Conservation (phyloP, 2,113 vertebrate species). For the Peromyscus polionotus region DNA sequence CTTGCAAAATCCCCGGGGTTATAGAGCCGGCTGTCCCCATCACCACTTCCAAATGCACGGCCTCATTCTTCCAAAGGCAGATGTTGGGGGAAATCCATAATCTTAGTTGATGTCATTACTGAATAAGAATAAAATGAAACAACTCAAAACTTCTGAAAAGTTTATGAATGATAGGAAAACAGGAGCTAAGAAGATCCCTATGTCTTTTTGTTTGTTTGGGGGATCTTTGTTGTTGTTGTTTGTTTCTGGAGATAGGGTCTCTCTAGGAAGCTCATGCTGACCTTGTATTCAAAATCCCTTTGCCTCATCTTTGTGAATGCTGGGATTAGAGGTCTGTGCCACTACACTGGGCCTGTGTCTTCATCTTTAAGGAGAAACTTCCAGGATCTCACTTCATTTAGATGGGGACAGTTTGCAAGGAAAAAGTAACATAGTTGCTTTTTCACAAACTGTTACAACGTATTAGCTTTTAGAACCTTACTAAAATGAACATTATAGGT, state of each 20-base stretch:
- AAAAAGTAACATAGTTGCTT: neutral
- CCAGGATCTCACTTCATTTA: neutral
- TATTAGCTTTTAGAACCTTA: neutral
- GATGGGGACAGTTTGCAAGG: neutral
- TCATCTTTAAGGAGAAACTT: neutral
- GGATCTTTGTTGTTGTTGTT: neutral
- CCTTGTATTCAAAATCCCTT: neutral
- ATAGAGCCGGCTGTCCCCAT: neutral
- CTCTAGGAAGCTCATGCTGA: neutral
- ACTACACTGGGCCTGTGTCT: neutral
- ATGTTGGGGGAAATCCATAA: neutral
- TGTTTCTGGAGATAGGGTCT: neutral
- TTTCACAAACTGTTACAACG: neutral
- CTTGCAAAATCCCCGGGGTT: neutral
- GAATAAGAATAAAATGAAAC: slow-evolving; percentile 20
- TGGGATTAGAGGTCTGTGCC: neutral
- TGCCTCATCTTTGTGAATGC: too few relatives aligned
- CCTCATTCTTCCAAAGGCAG: neutral
- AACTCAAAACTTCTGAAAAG: neutral
- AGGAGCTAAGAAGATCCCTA: neutral
- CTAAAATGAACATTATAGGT: neutral
- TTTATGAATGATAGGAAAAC: neutral
- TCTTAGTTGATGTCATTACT: neutral
- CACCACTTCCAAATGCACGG: neutral
- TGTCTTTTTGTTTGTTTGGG: neutral